Conservation (phyloP, 2,797 vertebrate species). For the Mus minutoides region DNA sequence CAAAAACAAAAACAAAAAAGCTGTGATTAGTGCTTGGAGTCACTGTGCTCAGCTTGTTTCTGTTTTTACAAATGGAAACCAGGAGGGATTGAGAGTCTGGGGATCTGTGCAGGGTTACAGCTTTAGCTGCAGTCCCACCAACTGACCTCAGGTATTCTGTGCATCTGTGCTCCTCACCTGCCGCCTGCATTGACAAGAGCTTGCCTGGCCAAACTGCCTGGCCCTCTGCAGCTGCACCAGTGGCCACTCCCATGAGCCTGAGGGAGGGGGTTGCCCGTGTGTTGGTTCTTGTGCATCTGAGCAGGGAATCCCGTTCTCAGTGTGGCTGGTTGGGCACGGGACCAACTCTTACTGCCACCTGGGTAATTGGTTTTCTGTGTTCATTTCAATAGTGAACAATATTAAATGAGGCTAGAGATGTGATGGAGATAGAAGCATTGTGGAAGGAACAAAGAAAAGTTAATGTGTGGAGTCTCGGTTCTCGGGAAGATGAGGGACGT, state of each 20-base stretch:
- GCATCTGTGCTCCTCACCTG: neutral
- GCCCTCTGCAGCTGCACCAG: rapidly evolving
- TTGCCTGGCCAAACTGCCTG: neutral
- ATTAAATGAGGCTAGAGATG: slow-evolving; percentile 65
- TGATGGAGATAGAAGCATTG: slow-evolving; percentile 53
- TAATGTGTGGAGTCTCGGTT: slow-evolving; percentile 45
- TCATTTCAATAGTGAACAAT: slow-evolving; percentile 69
- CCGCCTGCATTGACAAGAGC: neutral
- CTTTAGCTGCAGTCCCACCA: neutral
- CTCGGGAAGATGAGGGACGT: slow-evolving; percentile 63
- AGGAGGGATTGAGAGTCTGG: neutral
- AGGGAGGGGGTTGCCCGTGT: neutral
- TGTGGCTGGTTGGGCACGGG: neutral
- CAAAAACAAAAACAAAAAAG: neutral
- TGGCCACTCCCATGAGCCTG: neutral
- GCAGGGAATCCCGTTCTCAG: neutral
- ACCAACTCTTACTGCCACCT: neutral
- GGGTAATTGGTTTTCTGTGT: slow-evolving; percentile 74
- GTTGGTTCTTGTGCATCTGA: neutral
- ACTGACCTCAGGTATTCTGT: neutral
- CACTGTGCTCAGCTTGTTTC: neutral
- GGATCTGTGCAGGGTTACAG: neutral
- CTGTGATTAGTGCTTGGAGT: neutral
- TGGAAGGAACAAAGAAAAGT: slow-evolving; percentile 72
- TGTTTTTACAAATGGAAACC: neutral